Base-by-base conservation (phyloP, 2,113 vertebrate genomes). In the Danionella cerebrum region DNA sequence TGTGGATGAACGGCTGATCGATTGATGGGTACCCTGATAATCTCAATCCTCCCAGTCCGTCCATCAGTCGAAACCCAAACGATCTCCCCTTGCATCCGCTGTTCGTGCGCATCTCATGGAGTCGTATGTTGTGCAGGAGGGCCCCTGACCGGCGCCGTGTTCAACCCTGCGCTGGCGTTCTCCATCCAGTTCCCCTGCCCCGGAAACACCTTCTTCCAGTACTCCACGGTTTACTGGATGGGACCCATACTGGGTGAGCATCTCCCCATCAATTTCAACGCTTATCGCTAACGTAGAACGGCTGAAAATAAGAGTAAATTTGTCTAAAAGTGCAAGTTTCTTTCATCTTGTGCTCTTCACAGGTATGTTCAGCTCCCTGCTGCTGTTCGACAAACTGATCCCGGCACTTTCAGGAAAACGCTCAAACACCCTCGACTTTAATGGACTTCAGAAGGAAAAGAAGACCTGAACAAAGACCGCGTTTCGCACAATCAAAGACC, bases 151-250 rank as follows among this genome's bases (percentile, higher is more conserved):
- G 94, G 95, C 76, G 95, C 94, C 0, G 84, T 97, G 73, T 95
- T 94, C 71, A 98, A 98, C 73, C 95, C 94, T 2, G 92, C 90
- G 0, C 3, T 98, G 85, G 95, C 95, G 42, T 91, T 94, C 78
- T 93, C 93, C 27, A 86, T 93, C 3, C 90, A 93, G 69, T 88
- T 94, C 73, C 59, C 74, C 63, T 98, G 95, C 81, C 90, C 88
- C 68, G 89, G 89, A n/a, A 82, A 87, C 67, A 89, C 82, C 1
- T 92, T 94, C 69, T 38, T 76, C 45, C 88, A 88, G 45, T 91
- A 93, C 67, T 75, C 85, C 2, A 62, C 89, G 11, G 91, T 97
- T 1, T 98, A 97, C 63, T 96, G 94, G 89, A 60, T 96, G 55
- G 92, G 91, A 69, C 95, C 95, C 0, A 73, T 88, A 58, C 67